These are phyloP conservation scores for Sthenelais limicola DNA, from an alignment of 2,888 invertebrate species.

Conservation along the genomic window DNA sequence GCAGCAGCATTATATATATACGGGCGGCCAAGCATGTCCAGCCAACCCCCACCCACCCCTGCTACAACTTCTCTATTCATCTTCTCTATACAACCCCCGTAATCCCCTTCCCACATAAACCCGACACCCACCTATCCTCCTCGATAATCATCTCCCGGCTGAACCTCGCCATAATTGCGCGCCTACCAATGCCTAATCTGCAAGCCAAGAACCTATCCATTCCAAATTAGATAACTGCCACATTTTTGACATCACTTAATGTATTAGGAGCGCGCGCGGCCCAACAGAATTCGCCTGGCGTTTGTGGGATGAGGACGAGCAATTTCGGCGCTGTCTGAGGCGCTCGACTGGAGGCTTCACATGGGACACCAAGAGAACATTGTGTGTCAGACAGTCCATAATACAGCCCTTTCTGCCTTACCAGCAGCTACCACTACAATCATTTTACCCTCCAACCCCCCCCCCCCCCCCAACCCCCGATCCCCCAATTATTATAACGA, in stretches of 20 bases:
- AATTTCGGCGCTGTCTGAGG: constrained; percentile 29
- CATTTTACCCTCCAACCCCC: neutral
- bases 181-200: constrained; percentile 28
- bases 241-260: constrained; percentile 39
- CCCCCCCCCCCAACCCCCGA: neutral
- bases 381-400: constrained; percentile 15
- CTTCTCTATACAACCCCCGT: neutral
- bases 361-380: neutral
- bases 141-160: constrained; percentile 26
- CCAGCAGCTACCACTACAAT: neutral
- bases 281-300: constrained; percentile 6
- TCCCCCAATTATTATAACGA: neutral
- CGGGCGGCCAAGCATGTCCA: no score
- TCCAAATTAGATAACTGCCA: constrained; percentile 43
- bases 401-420: neutral
- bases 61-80: neutral
- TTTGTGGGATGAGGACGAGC: constrained; percentile 30
- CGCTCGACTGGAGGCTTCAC: constrained; percentile 7
- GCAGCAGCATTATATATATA: no score
- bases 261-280: constrained; percentile 33
- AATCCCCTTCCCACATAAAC: neutral
- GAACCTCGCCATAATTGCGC: constrained; percentile 37
- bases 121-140: neutral
- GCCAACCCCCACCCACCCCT: neutral
- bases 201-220: constrained; percentile 36